Conservation (phyloP, 2,113 vertebrate species). For the Neolamprologus falcicula region DNA sequence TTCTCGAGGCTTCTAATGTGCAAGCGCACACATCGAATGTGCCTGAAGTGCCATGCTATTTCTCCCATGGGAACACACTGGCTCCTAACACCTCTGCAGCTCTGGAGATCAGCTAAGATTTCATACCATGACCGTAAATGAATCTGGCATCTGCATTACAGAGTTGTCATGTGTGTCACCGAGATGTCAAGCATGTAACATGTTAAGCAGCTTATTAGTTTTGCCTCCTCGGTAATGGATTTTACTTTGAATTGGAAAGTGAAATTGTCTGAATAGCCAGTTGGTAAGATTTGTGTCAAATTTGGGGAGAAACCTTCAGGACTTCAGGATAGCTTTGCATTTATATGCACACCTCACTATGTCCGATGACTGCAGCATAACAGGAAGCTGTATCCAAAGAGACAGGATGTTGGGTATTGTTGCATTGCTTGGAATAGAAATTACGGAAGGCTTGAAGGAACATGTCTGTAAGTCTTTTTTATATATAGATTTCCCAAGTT, state of each 20-base stretch:
- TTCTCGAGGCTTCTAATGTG: background rate
- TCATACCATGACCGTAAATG: background rate
- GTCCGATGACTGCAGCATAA: background rate
- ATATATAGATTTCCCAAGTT: background rate
- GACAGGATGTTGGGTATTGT: conserved; percentile 42
- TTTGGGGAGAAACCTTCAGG: background rate
- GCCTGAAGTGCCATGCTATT: background rate
- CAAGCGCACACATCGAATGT: background rate
- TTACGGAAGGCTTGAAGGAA: background rate
- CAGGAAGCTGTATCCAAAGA: conserved; percentile 29
- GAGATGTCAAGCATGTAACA: background rate
- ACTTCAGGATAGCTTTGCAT: background rate
- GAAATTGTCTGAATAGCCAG: background rate
- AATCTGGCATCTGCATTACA: background rate
- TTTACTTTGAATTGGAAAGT: background rate
- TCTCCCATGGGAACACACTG: background rate
- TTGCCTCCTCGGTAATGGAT: background rate
- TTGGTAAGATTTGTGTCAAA: background rate
- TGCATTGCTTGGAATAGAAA: background rate
- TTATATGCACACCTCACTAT: background rate
- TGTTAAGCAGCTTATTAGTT: background rate
- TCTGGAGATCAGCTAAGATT: background rate
- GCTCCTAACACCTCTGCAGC: background rate
- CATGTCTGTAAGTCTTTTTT: background rate
- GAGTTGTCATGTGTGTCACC: background rate